Evolutionary conservation across 2,888 invertebrate genomes (phyloP).

Genomic region (Tribolium freemani): DNA sequence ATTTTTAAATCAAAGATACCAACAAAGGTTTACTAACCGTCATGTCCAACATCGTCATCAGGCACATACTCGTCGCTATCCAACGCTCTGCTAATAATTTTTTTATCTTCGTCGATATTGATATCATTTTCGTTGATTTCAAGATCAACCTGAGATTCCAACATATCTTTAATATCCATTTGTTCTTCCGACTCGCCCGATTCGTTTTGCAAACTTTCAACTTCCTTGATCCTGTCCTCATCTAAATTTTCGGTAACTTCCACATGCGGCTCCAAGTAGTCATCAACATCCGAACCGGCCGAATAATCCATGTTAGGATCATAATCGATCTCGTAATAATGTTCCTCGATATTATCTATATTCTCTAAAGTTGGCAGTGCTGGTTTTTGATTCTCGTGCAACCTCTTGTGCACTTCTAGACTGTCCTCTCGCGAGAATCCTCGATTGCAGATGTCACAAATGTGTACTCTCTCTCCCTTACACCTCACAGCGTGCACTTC

Average conservation of each 20-base stretch:
- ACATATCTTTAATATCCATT: conserved; percentile 12
- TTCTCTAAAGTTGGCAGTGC: conserved; percentile 65
- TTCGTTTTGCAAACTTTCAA: conserved; percentile 33
- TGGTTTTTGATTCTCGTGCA: conserved; percentile 63
- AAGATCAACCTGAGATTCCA: conserved; percentile 12
- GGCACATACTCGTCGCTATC: conserved; percentile 9
- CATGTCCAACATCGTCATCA: conserved; percentile 38
- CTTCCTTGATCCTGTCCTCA: conserved; percentile 41
- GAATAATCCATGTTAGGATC: conserved; percentile 52
- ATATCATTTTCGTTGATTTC: conserved; percentile 32
- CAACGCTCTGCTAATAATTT: background rate
- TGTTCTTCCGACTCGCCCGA: conserved; percentile 2
- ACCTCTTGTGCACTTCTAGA: conserved; percentile 64
- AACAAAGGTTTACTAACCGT: background rate
- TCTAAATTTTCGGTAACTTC: conserved; percentile 56
- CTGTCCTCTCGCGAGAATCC: conserved; percentile 66
- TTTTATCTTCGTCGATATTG: conserved; percentile 19
- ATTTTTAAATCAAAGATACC: background rate
- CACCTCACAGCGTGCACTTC: conserved; percentile 64
- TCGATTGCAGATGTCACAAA: conserved; percentile 69
- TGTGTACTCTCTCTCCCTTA: conserved; percentile 67
- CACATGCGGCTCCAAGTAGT: conserved; percentile 62
- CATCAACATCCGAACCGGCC: conserved; percentile 47
- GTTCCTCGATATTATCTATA: conserved; percentile 66
- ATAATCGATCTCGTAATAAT: conserved; percentile 63